A percentile compares a stretch with the other conserved stretches of the same genome.
Evolutionary conservation across 1,140 invertebrate genomes (phyloP).

Genomic region (Cataglyphis hispanica): DNA sequence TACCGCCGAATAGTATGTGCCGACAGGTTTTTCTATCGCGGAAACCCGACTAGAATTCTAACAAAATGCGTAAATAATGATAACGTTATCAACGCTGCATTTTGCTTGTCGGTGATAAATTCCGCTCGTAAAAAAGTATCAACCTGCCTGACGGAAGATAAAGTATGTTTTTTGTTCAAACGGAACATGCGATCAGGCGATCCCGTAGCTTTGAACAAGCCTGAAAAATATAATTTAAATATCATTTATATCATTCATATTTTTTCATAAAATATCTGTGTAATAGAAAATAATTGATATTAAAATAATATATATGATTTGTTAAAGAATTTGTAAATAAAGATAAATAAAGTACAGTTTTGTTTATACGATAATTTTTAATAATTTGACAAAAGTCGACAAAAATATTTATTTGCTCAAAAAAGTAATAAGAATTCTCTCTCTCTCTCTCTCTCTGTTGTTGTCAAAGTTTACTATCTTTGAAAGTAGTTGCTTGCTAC

Average conservation of each 20-base stretch:
- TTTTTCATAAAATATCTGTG: not conserved
- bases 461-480: not conserved
- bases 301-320: not conserved
- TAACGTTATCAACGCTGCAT: slow-evolving; percentile 34
- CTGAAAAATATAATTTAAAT: not conserved
- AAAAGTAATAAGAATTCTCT: not conserved
- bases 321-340: not conserved
- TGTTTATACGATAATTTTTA: not conserved
- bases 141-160: not conserved
- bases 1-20: slow-evolving; percentile 2
- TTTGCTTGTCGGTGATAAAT: slow-evolving; percentile 36
- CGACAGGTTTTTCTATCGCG: slow-evolving; percentile 8
- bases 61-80: slow-evolving; percentile 44
- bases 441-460: not conserved
- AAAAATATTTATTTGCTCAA: not conserved
- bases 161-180: slow-evolving; percentile 1
- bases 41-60: not conserved
- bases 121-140: slow-evolving; percentile 2
- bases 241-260: not conserved
- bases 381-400: not conserved
- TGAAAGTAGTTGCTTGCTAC: not conserved
- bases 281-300: slow-evolving; percentile 20
- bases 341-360: too few relatives aligned
- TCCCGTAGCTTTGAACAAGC: not conserved
- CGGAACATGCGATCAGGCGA: not conserved